Conservation (phyloP, 2,113 vertebrate species). For the Perognathus longimembris region DNA sequence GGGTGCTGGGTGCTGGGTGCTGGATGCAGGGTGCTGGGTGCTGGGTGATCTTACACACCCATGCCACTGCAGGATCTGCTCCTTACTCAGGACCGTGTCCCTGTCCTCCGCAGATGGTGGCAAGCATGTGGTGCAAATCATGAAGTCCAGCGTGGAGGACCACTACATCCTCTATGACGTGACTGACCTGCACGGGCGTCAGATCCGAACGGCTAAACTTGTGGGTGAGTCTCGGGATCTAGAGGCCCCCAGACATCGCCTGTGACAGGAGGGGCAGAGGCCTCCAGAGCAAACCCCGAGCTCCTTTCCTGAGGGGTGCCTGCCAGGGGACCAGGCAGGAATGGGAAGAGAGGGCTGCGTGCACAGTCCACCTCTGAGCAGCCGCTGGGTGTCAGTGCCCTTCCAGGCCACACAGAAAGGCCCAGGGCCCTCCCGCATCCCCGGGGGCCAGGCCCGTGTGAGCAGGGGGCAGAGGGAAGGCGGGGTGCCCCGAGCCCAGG, state of each 20-base stretch:
- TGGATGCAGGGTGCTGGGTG: too few species aligned
- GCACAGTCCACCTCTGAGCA: too few species aligned
- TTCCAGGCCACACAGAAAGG: not conserved
- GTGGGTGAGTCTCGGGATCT: constrained; percentile 6
- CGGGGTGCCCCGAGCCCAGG: not conserved
- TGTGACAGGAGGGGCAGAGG: not conserved
- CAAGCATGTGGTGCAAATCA: accelerated
- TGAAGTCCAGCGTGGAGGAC: accelerated
- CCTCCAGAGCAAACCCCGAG: not conserved
- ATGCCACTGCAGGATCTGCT: too few species aligned
- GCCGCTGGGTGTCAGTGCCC: accelerated
- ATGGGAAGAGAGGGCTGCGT: not conserved
- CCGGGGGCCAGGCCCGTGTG: not conserved
- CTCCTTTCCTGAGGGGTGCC: too few species aligned
- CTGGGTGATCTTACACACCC: too few species aligned
- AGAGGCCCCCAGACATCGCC: not conserved
- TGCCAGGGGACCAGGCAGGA: too few species aligned
- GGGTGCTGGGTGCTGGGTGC: too few species aligned
- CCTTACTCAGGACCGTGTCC: accelerated
- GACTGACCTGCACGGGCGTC: accelerated
- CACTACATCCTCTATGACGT: not conserved
- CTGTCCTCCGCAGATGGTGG: not conserved
- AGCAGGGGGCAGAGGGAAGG: not conserved
- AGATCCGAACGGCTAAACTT: not conserved
- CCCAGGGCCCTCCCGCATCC: not conserved